Conservation (phyloP, 2,797 vertebrate genomes). For the Syndactyla subalaris region DNA sequence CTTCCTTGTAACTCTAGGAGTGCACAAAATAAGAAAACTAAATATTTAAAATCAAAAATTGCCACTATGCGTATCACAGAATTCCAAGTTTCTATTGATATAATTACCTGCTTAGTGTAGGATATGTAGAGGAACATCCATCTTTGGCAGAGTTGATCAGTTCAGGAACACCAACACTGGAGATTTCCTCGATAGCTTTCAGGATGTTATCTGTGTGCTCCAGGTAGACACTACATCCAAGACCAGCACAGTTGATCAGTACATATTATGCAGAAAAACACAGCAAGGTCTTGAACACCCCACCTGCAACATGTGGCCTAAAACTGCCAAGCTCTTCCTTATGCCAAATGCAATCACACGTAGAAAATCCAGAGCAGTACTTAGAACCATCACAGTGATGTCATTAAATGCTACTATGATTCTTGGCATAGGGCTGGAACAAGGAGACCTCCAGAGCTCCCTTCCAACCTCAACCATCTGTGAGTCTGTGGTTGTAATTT, state of each 20-base stretch:
- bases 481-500: not conserved
- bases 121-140: slow-evolving; percentile 85
- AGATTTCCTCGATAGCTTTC: slow-evolving; percentile 92
- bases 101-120: slow-evolving; percentile 84
- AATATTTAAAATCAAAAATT: not conserved
- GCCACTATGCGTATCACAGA: not conserved
- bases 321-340: not conserved
- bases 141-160: slow-evolving; percentile 86
- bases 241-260: not conserved
- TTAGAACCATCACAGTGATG: not conserved
- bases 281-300: not conserved
- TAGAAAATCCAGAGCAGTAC: not conserved
- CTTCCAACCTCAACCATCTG: not conserved
- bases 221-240: slow-evolving; percentile 86
- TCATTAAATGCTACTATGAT: not conserved
- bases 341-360: not conserved
- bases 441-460: not conserved
- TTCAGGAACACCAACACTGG: slow-evolving; percentile 85
- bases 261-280: not conserved
- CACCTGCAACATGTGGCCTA: not conserved
- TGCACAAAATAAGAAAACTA: not conserved
- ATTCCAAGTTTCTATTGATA: not conserved
- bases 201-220: slow-evolving; percentile 87
- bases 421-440: not conserved
- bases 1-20: not conserved